phyloP scores from a whole-genome alignment of 2,888 invertebrate species.

The Horisme vitalbata region DNA sequence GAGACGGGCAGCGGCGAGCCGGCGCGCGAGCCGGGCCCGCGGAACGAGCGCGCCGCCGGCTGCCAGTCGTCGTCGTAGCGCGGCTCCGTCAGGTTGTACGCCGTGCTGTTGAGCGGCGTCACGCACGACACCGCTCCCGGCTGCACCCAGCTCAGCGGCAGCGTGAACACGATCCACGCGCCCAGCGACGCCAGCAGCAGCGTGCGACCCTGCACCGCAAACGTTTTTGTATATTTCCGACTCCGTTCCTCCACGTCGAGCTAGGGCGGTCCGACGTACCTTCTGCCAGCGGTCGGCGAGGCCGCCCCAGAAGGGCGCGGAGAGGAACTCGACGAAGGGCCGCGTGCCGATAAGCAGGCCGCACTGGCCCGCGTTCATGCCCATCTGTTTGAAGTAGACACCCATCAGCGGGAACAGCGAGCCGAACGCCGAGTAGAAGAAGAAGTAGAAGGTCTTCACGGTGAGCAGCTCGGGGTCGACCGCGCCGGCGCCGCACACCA shows the following conservation, averaged over 20 bases:
- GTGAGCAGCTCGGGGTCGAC: constrained; percentile 96
- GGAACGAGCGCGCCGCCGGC: constrained; percentile 48
- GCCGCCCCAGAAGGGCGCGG: constrained; percentile 99
- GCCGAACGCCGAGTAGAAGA: constrained; percentile 99
- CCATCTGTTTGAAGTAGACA: constrained; percentile 99
- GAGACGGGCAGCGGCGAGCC: constrained; percentile 88
- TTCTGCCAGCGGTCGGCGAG: constrained; percentile 95
- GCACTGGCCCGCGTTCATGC: constrained; percentile 98
- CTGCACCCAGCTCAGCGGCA: constrained; percentile 97
- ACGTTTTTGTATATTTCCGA: too few relatives aligned
- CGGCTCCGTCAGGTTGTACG: constrained; percentile 85
- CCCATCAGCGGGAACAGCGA: constrained; percentile 99
- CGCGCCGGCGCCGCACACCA: constrained; percentile 89
- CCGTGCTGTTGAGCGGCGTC: constrained; percentile 76
- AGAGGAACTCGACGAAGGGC: constrained; percentile 98
- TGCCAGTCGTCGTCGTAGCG: constrained; percentile 68
- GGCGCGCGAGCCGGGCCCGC: constrained; percentile 57
- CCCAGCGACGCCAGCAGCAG: constrained; percentile 94
- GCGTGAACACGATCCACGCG: constrained; percentile 98
- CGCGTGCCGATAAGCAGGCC: constrained; percentile 97
- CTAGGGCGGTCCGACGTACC: constrained; percentile 13
- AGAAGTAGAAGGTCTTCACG: constrained; percentile 99
- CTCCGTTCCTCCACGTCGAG: too few relatives aligned
- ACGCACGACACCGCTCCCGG: constrained; percentile 97
- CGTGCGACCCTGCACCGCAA: constrained; percentile 84